Percentiles rank a stretch among this genome's conserved stretches.
These are phyloP conservation scores for Rhimphoctona megacephalus DNA, from an alignment of 2,888 invertebrate species.

Conservation along the genomic window DNA sequence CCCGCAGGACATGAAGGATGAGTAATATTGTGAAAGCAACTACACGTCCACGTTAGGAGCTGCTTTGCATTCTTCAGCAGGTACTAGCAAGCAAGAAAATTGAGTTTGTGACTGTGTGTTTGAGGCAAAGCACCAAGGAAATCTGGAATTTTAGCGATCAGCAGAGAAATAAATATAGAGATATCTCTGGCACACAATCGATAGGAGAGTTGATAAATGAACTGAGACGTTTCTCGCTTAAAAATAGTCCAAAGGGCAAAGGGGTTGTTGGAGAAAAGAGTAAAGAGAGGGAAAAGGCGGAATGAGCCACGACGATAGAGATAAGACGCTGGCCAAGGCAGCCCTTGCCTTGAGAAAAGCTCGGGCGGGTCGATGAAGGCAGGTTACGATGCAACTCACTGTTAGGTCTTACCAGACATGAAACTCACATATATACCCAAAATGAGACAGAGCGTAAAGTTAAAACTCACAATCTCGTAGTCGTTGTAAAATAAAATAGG, in stretches of 20 bases:
- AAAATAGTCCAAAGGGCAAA: conserved; percentile 63
- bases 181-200: conserved; percentile 17
- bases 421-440: conserved; percentile 7
- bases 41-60: not conserved
- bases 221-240: conserved; percentile 68
- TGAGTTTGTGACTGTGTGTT: not conserved
- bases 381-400: conserved; percentile 53
- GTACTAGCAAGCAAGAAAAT: not conserved
- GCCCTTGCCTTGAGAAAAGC: conserved; percentile 60
- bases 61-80: not conserved
- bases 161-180: conserved; percentile 19
- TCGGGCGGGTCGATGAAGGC: conserved; percentile 64
- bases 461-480: conserved; percentile 14
- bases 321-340: conserved; percentile 63
- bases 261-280: conserved; percentile 20
- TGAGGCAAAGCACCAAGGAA: not conserved
- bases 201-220: conserved; percentile 71
- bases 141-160: conserved; percentile 7
- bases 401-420: conserved; percentile 40
- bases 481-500: conserved; percentile 40
- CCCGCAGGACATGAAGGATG: not conserved
- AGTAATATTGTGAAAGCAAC: not conserved
- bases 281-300: not conserved
- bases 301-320: conserved; percentile 58
- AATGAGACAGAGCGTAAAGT: conserved; percentile 3